These are phyloP conservation scores for Perca fluviatilis DNA, from an alignment of 2,113 vertebrate species.

Conservation along the genomic window DNA sequence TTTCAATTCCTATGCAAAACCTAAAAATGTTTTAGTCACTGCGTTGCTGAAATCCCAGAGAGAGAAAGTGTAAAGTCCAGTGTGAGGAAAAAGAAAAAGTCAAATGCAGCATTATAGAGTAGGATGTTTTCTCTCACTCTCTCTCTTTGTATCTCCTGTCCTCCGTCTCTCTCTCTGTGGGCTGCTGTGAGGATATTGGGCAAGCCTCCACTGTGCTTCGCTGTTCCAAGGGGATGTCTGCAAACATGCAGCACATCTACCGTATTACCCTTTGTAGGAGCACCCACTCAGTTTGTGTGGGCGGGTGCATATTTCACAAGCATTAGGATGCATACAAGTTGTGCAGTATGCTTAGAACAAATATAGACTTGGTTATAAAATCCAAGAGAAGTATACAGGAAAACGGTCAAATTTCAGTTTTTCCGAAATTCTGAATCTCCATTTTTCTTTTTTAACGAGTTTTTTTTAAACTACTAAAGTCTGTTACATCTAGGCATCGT, in stretches of 20 bases:
- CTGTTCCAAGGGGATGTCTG: conserved; percentile 85
- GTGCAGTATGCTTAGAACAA: conserved; percentile 52
- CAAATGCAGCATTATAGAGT: conserved; percentile 67
- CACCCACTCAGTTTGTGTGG: conserved; percentile 80
- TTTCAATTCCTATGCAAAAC: conserved; percentile 7
- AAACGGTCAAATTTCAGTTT: conserved; percentile 14
- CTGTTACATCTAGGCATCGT: conserved; percentile 4
- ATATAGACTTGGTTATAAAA: conserved; percentile 74
- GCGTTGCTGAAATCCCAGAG: conserved; percentile 25
- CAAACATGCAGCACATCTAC: conserved; percentile 87
- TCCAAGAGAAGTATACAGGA: conserved; percentile 36
- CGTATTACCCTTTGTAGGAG: conserved; percentile 90
- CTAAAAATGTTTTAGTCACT: background rate
- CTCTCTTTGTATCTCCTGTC: conserved; percentile 51
- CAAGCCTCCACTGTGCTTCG: conserved; percentile 84
- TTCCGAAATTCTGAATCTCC: background rate
- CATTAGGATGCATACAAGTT: conserved; percentile 69
- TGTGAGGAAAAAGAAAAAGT: conserved; percentile 54
- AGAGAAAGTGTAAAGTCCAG: conserved; percentile 43
- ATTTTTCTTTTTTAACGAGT: background rate
- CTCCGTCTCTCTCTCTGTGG: conserved; percentile 64
- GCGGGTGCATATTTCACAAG: conserved; percentile 70
- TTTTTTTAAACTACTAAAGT: background rate
- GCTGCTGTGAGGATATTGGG: conserved; percentile 83
- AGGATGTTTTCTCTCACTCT: conserved; percentile 64